Percentiles rank a stretch among this genome's conserved stretches.
Conservation (phyloP, 1,140 invertebrate genomes). For the Drosophila yakuba region DNA sequence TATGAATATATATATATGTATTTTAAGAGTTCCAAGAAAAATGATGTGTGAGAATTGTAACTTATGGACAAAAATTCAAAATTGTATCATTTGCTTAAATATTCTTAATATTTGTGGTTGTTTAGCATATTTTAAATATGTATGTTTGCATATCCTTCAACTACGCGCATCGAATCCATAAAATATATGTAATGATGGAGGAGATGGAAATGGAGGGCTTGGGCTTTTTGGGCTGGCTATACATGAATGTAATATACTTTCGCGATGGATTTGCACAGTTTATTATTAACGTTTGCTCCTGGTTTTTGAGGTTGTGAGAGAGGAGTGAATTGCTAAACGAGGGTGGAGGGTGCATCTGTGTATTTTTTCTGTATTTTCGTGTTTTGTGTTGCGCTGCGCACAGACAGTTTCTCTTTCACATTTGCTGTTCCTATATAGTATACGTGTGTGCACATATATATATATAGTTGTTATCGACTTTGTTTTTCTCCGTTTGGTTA, state of each 20-base stretch:
- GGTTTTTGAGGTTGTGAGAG: conserved; percentile 28
- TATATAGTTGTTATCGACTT: conserved; percentile 69
- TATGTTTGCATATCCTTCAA: conserved; percentile 42
- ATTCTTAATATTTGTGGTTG: conserved; percentile 56
- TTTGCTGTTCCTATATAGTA: conserved; percentile 72
- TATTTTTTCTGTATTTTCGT: conserved; percentile 35
- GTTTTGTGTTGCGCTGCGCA: conserved; percentile 70
- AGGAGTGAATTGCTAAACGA: conserved; percentile 27
- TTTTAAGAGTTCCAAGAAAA: conserved; percentile 73
- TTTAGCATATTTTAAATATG: conserved; percentile 69
- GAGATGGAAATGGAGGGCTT: conserved; percentile 1
- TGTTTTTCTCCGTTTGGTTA: conserved; percentile 39
- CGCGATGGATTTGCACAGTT: conserved; percentile 57
- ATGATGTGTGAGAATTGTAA: conserved; percentile 55
- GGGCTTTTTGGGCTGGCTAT: conserved; percentile 42
- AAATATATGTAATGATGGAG: conserved; percentile 31
- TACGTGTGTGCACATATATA: conserved; percentile 56
- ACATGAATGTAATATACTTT: conserved; percentile 56
- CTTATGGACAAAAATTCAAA: conserved; percentile 76
- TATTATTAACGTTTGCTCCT: conserved; percentile 62
- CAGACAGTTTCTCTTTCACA: conserved; percentile 80
- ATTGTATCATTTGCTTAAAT: conserved; percentile 57
- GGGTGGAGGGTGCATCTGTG: conserved; percentile 26
- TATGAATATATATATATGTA: conserved; percentile 35
- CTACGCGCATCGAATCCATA: conserved; percentile 43